Conservation (phyloP, 2,113 vertebrate species). For the Dendrocopos noguchii region DNA sequence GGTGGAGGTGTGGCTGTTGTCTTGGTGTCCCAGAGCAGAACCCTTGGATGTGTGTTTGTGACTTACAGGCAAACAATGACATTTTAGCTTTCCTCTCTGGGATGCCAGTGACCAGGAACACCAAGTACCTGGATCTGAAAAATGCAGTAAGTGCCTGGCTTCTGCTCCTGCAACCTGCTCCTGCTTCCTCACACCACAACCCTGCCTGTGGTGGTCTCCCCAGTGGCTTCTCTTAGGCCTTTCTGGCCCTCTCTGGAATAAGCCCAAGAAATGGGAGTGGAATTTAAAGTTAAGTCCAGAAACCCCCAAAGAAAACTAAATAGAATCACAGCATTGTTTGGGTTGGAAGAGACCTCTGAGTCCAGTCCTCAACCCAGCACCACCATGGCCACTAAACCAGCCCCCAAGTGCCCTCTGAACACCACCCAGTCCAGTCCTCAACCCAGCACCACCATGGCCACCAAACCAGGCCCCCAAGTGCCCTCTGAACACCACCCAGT, state of each 20-base stretch:
- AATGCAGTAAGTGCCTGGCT: constrained; percentile 84
- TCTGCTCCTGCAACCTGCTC: neutral
- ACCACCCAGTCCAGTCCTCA: too few species aligned
- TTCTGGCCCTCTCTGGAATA: neutral
- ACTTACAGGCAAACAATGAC: constrained; percentile 92
- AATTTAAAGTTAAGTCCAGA: too few species aligned
- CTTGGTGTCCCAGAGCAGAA: neutral
- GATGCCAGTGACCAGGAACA: constrained; percentile 97
- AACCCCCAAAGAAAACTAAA: neutral
- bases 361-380: too few species aligned
- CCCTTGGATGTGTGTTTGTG: neutral
- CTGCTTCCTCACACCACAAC: neutral
- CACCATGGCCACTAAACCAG: too few species aligned
- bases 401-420: too few species aligned
- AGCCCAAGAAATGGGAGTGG: neutral
- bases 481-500: too few species aligned
- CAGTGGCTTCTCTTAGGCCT: neutral
- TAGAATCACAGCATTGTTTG: too few species aligned
- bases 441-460: too few species aligned
- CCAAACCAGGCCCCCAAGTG: too few species aligned
- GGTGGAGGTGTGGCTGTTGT: neutral
- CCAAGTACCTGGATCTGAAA: constrained; percentile 97
- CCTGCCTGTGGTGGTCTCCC: neutral
- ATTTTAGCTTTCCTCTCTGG: constrained; percentile 97
- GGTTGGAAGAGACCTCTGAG: too few species aligned